phyloP scores from a whole-genome alignment of 2,888 invertebrate genomes.

The Rosalia funebris region DNA sequence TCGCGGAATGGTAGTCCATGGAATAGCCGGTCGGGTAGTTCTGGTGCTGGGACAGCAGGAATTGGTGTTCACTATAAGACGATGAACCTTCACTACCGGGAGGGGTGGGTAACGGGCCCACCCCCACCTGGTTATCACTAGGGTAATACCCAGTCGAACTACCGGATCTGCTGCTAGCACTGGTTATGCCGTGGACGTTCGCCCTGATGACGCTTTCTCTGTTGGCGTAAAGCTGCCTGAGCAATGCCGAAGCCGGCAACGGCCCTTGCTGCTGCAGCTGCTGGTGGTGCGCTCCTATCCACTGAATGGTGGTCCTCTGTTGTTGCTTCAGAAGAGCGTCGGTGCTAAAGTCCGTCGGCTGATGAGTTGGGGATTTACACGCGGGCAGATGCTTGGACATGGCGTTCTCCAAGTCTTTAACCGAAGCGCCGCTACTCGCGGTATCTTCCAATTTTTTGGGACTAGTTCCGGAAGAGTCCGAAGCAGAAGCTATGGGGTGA shows the following conservation, averaged over 20 bases:
- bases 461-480: constrained; percentile 60
- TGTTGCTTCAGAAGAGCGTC: constrained; percentile 85
- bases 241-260: constrained; percentile 87
- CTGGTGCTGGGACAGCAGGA: constrained; percentile 68
- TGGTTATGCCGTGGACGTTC: constrained; percentile 74
- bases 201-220: constrained; percentile 95
- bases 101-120: constrained; percentile 86
- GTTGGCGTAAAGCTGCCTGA: constrained; percentile 91
- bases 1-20: constrained; percentile 90
- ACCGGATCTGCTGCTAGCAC: constrained; percentile 59
- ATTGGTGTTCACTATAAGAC: constrained; percentile 76
- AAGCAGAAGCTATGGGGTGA: constrained; percentile 63
- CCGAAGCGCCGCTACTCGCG: constrained; percentile 68
- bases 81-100: constrained; percentile 87
- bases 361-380: constrained; percentile 70
- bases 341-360: constrained; percentile 88
- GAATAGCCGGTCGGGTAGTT: constrained; percentile 72
- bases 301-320: constrained; percentile 87
- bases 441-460: constrained; percentile 65
- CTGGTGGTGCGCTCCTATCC: constrained; percentile 87
- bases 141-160: constrained; percentile 62
- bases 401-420: constrained; percentile 93
- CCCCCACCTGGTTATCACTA: constrained; percentile 72
- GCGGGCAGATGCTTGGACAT: constrained; percentile 94
- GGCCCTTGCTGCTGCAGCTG: constrained; percentile 68